Conservation (phyloP, 2,797 vertebrate species). For the Eupleurogrammus muticus region DNA sequence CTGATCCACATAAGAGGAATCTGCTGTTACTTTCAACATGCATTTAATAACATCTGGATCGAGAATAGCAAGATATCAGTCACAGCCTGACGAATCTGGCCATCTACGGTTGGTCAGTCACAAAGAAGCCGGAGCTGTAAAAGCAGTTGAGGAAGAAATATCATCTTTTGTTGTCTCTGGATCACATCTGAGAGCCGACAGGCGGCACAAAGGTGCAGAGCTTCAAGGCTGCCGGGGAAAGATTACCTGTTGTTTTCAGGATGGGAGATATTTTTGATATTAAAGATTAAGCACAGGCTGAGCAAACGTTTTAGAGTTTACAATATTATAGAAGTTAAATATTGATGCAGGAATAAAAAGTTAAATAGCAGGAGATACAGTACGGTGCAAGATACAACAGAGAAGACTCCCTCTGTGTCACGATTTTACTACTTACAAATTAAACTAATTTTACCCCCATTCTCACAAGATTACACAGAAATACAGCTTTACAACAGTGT, state of each 20-base stretch:
- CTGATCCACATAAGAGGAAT: not conserved
- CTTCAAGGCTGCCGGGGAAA: not conserved
- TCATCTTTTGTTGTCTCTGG: not conserved
- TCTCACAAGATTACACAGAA: not conserved
- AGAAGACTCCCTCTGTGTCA: not conserved
- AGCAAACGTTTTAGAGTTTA: no score
- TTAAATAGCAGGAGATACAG: not conserved
- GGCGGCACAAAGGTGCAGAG: not conserved
- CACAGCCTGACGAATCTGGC: not conserved
- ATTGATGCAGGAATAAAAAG: not conserved
- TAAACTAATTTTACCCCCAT: not conserved
- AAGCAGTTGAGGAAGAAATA: not conserved
- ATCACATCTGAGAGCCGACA: slow-evolving; percentile 7
- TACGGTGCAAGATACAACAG: not conserved
- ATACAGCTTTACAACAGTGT: not conserved
- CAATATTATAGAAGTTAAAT: not conserved
- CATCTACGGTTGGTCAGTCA: not conserved
- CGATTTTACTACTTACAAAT: not conserved
- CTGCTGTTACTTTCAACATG: not conserved
- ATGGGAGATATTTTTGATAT: not conserved
- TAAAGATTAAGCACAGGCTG: not conserved
- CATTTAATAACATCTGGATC: not conserved
- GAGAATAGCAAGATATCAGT: not conserved
- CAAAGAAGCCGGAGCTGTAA: not conserved
- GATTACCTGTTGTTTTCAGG: not conserved